Base-by-base conservation (phyloP, 1,140 invertebrate genomes). In the Chironomus tepperi region DNA sequence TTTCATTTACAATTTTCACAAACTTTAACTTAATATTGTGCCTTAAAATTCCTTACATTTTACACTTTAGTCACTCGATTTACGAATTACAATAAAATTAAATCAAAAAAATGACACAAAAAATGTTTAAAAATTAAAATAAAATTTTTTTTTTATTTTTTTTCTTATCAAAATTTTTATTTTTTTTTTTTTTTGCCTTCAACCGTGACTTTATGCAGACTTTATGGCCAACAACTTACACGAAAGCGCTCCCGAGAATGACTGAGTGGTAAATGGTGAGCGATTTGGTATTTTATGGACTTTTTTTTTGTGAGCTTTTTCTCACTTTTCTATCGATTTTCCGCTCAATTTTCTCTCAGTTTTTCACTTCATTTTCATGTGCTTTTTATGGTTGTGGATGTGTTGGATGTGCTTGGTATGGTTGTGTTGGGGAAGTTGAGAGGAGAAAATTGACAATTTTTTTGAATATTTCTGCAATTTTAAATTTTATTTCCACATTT, bases 91-190 rank as follows among this genome's bases (percentile, higher is more conserved):
- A n/a, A 57, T 57, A n/a, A 5, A 57, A 57, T 57, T 57, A 15
- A 57, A 57, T 15, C 5, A 57, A 57, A 57, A 12, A 57, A 57
- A 12, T 15, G n/a, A 57, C 47, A 57, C 47, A 57, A 57, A 57
- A 57, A 57, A 57, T 57, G 12, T 3, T 0, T 12, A n/a, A 57
- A 57, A 12, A 15, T 57, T 12, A 57, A 57, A 57, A n/a, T 12
- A n/a, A n/a, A 57, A 57, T 15, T 5, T 57, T 57, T 12, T n/a
- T 5, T 15, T 15, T 15, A n/a, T 57, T 57, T 57, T 57, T 57
- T 57, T 57, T 57, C n/a, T 57, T 57, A 57, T 57, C 47, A 57
- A 57, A n/a, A n/a, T n/a, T n/a, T n/a, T n/a, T n/a, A n/a, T n/a
- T n/a, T n/a, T n/a, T n/a, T n/a, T n/a, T 57, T 57, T 57, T 57